Evolutionary conservation across 2,888 invertebrate species (phyloP), one percentile per base, ranked within the genome.

Genomic region (Troilus luridus): DNA sequence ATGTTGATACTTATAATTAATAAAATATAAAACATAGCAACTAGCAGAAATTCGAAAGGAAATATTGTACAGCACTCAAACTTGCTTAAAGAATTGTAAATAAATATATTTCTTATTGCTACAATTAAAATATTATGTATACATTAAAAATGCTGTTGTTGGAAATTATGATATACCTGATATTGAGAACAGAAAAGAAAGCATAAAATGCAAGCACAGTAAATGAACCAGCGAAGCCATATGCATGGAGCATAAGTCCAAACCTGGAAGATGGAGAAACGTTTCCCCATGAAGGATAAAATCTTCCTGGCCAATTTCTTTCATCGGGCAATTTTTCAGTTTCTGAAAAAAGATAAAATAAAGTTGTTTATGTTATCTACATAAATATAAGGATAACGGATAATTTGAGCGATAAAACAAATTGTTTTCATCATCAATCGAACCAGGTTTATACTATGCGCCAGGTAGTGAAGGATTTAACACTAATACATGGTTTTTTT

Each of bases 221-320:
- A 94, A 95, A 96, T 91, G 95, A 94, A 92, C 95, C 94, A 91
- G 95, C 95, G 93, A 95, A 95, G 88, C 95, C 95, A 93, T 95
- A 95, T 24, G 95, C 94, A 93, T 96, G 95, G 72, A 95, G 93
- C 90, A 95, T 94, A 94, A 95, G 95, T 77, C 94, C 94, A 95
- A 95, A 95, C 92, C 94, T 94, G 92, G 95, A 94, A 90, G 94
- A 93, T 24, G 90, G 67, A 62, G 92, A 91, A 54, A 92, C 92
- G 14, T 91, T 88, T 41, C 92, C 91, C 92, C 92, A 93, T 7
- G 92, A 90, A 58, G 93, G 93, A 60, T 77, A 91, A 54, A 56
- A 77, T 72, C 91, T 67, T 27, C 90, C 90, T 7, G 90, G 90
- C 91, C 89, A 90, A 64, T 21, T 67, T 60, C 90, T 64, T 81